Evolutionary conservation across 2,797 vertebrate genomes (phyloP).

Genomic region (Protonibea diacanthus): DNA sequence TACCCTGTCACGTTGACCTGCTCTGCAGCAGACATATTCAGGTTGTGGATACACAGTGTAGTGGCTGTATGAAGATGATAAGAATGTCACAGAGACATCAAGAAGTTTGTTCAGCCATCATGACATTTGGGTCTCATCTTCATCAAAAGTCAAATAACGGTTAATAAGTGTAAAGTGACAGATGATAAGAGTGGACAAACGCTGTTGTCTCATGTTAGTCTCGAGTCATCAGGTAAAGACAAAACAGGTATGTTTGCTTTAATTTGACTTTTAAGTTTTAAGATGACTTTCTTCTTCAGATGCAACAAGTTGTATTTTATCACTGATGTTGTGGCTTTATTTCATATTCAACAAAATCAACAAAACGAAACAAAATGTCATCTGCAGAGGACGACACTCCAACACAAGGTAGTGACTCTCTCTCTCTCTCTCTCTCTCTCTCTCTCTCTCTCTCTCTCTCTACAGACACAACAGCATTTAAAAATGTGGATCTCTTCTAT

Average conservation of each 20-base stretch:
- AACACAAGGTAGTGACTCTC: too few species aligned
- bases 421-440: too few species aligned
- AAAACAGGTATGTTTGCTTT: neutral
- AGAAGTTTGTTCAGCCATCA: fast-evolving
- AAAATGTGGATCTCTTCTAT: too few species aligned
- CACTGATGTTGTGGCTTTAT: neutral
- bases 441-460: too few species aligned
- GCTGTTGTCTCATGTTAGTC: fast-evolving
- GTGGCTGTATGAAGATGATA: neutral
- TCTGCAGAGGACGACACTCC: neutral
- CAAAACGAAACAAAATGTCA: neutral
- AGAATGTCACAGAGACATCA: fast-evolving
- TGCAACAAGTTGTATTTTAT: neutral
- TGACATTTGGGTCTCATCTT: neutral
- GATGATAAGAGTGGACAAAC: neutral
- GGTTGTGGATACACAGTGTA: fast-evolving
- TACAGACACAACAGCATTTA: too few species aligned
- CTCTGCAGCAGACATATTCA: fast-evolving
- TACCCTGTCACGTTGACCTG: neutral
- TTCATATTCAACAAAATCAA: neutral
- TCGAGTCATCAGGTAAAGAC: neutral
- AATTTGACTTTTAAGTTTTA: neutral
- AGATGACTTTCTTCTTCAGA: neutral
- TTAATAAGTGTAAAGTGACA: neutral
- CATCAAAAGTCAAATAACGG: neutral